Base-by-base conservation (phyloP, 2,797 vertebrate species). In the Pogoniulus pusillus region DNA sequence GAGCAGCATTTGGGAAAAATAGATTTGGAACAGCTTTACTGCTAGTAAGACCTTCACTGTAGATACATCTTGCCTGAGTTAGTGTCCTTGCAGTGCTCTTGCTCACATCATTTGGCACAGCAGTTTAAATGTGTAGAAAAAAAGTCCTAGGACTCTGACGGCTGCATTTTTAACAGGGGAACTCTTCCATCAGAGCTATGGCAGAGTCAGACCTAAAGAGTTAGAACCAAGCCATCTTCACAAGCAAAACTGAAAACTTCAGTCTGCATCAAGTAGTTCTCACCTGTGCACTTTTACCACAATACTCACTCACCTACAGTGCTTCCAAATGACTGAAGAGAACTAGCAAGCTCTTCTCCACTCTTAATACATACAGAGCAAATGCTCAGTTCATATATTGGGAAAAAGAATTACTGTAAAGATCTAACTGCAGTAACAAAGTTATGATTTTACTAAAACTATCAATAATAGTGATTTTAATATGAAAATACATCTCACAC, bases 261-360 rank as follows among this genome's bases (percentile, higher is more conserved):
- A 9, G 7, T 2, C 35, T 9, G 24, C 45, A 30, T 6, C 35
- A 4, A 34, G 37, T 8, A 19, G 12, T 82, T 39, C 34, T 34
- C 3, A 4, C 14, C 35, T 27, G 39, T 10, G 32, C 27, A 3
- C n/a, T 57, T 32, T 16, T 32, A 55, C 34, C 60, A 17, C n/a
- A 6, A 9, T 2, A 2, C 9, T 49, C 73, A 3, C 4, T 6
- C 3, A 49, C 1, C 63, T 7, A 4, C n/a, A 19, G 1, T 0
- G 7, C 10, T 58, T n/a, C 54, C 1, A 1, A 34, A 22, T 23
- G 57, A 11, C 53, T n/a, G 27, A n/a, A 20, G 6, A 73, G 69
- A 75, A 35, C 16, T 1, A 47, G 37, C 49, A 49, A 54, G 20
- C n/a, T 74, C 64, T 51, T 0, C 35, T 75, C 17, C 0, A 5